Conservation (phyloP, 2,888 invertebrate genomes). For the Lamellibrachia satsuma region DNA sequence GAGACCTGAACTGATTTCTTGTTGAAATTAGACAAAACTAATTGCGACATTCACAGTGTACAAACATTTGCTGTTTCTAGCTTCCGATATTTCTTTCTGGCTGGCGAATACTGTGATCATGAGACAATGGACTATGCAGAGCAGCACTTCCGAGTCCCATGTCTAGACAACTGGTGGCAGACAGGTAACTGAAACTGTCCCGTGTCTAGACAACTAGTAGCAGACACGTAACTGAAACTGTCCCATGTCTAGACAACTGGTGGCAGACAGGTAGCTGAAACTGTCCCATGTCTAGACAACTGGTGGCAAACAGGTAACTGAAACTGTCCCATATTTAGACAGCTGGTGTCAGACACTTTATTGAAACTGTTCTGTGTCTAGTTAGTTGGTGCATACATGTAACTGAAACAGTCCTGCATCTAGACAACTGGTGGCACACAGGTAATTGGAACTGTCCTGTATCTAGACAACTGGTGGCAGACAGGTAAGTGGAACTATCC, state of each 20-base stretch:
- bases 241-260: background rate
- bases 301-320: background rate
- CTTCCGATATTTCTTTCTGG: conserved; percentile 60
- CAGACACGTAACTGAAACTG: background rate
- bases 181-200: conserved; percentile 68
- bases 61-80: conserved; percentile 39
- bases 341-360: background rate
- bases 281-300: background rate
- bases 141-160: conserved; percentile 76
- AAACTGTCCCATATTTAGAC: background rate
- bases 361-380: too few relatives aligned
- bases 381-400: too few relatives aligned
- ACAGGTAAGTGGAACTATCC: too few relatives aligned
- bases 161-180: conserved; percentile 97
- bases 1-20: background rate
- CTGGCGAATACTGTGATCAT: conserved; percentile 90
- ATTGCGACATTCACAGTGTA: background rate
- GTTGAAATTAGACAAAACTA: background rate
- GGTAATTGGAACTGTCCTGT: too few relatives aligned
- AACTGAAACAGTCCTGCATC: too few relatives aligned
- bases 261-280: background rate
- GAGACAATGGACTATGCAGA: conserved; percentile 86
- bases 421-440: too few relatives aligned
- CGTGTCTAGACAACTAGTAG: background rate
- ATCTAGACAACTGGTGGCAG: too few relatives aligned